Evolutionary conservation across 2,113 vertebrate species (phyloP).

Genomic region (Bufo gargarizans): DNA sequence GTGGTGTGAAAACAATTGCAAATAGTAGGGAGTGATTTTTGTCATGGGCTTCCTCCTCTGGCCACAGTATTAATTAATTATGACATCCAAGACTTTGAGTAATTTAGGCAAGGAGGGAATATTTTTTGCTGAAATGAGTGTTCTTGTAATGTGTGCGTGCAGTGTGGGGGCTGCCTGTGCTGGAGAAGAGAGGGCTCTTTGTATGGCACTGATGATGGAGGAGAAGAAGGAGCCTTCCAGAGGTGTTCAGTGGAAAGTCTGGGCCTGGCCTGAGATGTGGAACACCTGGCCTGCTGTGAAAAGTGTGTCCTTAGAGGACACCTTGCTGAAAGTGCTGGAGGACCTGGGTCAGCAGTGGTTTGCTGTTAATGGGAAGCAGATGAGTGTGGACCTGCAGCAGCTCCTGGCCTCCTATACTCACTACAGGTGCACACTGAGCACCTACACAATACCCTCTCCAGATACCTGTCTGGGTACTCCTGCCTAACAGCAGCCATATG

Average conservation of each 20-base stretch:
- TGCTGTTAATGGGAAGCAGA: constrained; percentile 67
- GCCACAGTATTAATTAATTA: constrained; percentile 17
- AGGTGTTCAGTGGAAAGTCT: constrained; percentile 42
- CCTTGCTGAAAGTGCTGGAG: constrained; percentile 47
- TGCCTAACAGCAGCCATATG: background rate
- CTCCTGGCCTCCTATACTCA: background rate
- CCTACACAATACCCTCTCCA: too few relatives aligned
- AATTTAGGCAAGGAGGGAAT: constrained; percentile 29
- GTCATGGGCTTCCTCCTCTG: background rate
- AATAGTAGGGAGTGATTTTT: background rate
- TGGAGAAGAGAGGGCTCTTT: constrained; percentile 61
- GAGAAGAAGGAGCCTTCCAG: constrained; percentile 15
- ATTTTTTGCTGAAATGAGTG: constrained; percentile 36
- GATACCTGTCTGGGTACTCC: too few relatives aligned
- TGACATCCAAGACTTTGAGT: constrained; percentile 25
- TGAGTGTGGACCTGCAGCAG: background rate
- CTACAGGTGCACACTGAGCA: constrained; percentile 45
- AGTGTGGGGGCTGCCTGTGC: constrained; percentile 29
- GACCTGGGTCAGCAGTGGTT: constrained; percentile 49
- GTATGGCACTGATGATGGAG: constrained; percentile 51
- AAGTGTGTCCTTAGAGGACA: constrained; percentile 43
- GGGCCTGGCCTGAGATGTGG: constrained; percentile 32
- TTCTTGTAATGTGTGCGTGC: constrained; percentile 21
- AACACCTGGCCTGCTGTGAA: constrained; percentile 26
- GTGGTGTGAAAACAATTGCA: background rate